Base-by-base conservation (phyloP, 2,113 vertebrate genomes). In the Toxotes jaculatrix region DNA sequence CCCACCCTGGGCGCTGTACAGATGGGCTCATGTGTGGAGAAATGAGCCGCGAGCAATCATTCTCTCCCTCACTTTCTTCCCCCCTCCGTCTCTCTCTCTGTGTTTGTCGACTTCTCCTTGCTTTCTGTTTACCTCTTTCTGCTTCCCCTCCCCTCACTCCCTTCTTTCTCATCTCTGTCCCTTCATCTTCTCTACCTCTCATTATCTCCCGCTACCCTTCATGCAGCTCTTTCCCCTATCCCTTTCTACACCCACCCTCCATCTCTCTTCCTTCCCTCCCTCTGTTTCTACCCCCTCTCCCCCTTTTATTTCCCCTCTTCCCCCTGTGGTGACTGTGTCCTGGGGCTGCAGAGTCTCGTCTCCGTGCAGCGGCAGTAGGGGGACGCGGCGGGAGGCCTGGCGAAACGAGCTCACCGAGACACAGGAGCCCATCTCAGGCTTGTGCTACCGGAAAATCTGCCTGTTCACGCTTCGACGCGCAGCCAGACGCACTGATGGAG, bases 391-490 rank as follows among this genome's bases (percentile, higher is more conserved):
- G 96, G 96, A 96, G 96, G 95, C 75, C 81, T 77, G 85, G 92
- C 95, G 91, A 95, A 95, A 95, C 93, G 92, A 96, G 95, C 93
- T 89, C 80, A 89, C 95, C 95, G 90, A 95, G 95, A 96, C 92
- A 93, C 90, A 87, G 96, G 91, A 95, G 94, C 94, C 95, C 95
- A 96, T 97, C 96, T 97, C 96, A 96, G 93, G 96, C 96, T 97
- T 94, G 93, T 88, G 96, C 96, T 97, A 97, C 96, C 95, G 64
- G 96, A 97, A 97, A 98, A 98, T 98, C 95, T 95, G 94, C 94
- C 96, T 95, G 94, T 98, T 97, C 96, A 96, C 95, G 96, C 96
- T 97, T 96, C 91, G 93, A 74, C 84, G 94, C 95, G 92, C 86
- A 32, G 94, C 90, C 87, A 92, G 93, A 92, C 92, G 87, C 83